Evolutionary conservation across 2,797 vertebrate species (phyloP).

Genomic region (Cynodonichthys magdalenae): DNA sequence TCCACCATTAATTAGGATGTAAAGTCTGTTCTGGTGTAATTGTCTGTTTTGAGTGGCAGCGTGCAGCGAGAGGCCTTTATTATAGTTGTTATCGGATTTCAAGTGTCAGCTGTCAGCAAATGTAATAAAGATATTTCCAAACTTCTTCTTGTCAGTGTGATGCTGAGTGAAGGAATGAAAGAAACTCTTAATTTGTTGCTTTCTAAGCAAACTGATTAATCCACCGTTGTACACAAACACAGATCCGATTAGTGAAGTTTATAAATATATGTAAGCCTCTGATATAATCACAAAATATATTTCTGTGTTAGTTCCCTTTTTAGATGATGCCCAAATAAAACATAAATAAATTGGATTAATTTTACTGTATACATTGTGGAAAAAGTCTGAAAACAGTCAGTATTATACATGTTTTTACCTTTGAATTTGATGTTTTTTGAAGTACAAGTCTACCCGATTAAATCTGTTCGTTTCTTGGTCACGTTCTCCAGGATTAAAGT

Average conservation of each 20-base stretch:
- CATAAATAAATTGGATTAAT: not conserved
- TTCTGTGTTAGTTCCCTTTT: not conserved
- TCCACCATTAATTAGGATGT: constrained; percentile 23
- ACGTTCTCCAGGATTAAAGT: constrained; percentile 5
- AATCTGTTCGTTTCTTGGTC: not conserved
- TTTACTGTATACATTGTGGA: not conserved
- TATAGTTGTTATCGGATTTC: constrained; percentile 3
- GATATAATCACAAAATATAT: not conserved
- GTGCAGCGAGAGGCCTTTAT: constrained; percentile 5
- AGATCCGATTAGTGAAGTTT: not conserved
- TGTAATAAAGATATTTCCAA: not conserved
- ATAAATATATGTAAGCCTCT: constrained; percentile 13
- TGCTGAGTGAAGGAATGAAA: not conserved
- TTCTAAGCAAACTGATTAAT: constrained; percentile 22
- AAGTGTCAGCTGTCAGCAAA: constrained; percentile 17
- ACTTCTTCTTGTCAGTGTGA: not conserved
- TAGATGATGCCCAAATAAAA: not conserved
- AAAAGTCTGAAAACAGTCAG: too few species aligned
- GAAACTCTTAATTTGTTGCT: constrained; percentile 12
- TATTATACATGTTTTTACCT: too few species aligned
- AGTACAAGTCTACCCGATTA: not conserved
- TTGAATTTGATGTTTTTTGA: not conserved
- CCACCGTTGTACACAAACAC: constrained; percentile 1
- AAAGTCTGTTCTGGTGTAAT: constrained; percentile 9
- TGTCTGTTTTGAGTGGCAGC: constrained; percentile 25